These are phyloP conservation scores for Theropithecus gelada DNA, from an alignment of 2,113 vertebrate species.

Conservation along the genomic window DNA sequence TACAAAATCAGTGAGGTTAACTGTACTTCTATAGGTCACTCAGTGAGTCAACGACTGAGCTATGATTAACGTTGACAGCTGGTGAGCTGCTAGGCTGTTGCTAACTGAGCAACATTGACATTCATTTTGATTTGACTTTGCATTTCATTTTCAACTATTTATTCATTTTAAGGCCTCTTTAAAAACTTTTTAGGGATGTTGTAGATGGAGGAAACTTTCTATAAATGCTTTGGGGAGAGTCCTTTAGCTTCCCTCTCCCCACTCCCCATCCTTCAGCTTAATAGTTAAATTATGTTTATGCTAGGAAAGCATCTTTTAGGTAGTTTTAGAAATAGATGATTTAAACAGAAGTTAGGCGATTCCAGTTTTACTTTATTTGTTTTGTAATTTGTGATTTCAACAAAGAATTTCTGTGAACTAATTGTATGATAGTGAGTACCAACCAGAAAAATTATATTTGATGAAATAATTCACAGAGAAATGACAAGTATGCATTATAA, in stretches of 20 bases:
- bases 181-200: slow-evolving; percentile 74
- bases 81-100: slow-evolving; percentile 76
- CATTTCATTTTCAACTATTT: slow-evolving; percentile 80
- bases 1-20: slow-evolving; percentile 75
- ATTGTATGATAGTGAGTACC: not conserved
- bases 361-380: slow-evolving; percentile 20
- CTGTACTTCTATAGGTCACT: slow-evolving; percentile 70
- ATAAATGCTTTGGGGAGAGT: slow-evolving; percentile 65
- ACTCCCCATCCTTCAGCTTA: not conserved
- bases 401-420: slow-evolving; percentile 35
- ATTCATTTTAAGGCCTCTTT: slow-evolving; percentile 74
- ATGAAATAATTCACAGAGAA: slow-evolving; percentile 31
- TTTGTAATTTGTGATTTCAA: slow-evolving; percentile 18
- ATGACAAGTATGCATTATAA: not conserved
- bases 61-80: slow-evolving; percentile 79
- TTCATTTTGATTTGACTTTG: slow-evolving; percentile 81
- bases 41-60: slow-evolving; percentile 73
- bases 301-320: not conserved
- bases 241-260: not conserved
- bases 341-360: not conserved
- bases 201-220: slow-evolving; percentile 65
- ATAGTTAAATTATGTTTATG: slow-evolving; percentile 25
- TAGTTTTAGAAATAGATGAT: slow-evolving; percentile 7
- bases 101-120: slow-evolving; percentile 76
- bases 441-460: slow-evolving; percentile 18